Conservation (phyloP, 2,888 invertebrate genomes). For the Agrilus mali region DNA sequence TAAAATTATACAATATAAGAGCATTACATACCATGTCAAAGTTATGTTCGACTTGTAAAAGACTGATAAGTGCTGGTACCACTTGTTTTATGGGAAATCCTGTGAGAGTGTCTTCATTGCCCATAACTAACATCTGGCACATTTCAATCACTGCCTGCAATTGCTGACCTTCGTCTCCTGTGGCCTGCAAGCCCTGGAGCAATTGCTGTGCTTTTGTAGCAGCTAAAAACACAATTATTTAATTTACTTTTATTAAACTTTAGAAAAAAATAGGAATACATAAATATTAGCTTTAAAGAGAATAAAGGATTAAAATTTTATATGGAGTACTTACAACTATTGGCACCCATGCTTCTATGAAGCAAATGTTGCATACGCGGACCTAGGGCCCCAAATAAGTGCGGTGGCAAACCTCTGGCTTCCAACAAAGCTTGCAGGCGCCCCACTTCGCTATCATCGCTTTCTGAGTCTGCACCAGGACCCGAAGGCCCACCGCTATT, state of each 20-base stretch:
- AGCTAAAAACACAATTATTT: too few species aligned
- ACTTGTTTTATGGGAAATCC: slow-evolving; percentile 98
- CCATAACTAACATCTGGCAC: slow-evolving; percentile 98
- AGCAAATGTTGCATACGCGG: slow-evolving; percentile 93
- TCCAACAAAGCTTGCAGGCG: slow-evolving; percentile 88
- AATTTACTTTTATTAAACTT: too few species aligned
- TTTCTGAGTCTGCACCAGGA: slow-evolving; percentile 51
- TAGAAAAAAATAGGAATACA: too few species aligned
- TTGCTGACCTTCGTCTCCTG: slow-evolving; percentile 91
- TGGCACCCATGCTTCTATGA: slow-evolving; percentile 86
- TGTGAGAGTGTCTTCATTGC: slow-evolving; percentile 94
- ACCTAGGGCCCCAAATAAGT: slow-evolving; percentile 88
- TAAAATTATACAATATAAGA: not conserved
- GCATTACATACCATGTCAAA: slow-evolving; percentile 73
- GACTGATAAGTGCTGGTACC: slow-evolving; percentile 83
- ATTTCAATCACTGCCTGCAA: slow-evolving; percentile 94
- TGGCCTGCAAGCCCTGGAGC: slow-evolving; percentile 81
- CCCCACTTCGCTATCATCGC: slow-evolving; percentile 92
- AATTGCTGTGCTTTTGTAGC: slow-evolving; percentile 90
- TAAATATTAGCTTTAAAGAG: slow-evolving; percentile 4
- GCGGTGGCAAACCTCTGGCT: slow-evolving; percentile 91
- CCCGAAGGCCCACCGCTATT: slow-evolving; percentile 27
- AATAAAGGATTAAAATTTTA: not conserved
- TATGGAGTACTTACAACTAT: slow-evolving; percentile 45
- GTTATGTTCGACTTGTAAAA: slow-evolving; percentile 95